Percentiles rank a stretch among this genome's conserved stretches.
Conservation (phyloP, 2,797 vertebrate species). For the Melanotaenia trifasciata region DNA sequence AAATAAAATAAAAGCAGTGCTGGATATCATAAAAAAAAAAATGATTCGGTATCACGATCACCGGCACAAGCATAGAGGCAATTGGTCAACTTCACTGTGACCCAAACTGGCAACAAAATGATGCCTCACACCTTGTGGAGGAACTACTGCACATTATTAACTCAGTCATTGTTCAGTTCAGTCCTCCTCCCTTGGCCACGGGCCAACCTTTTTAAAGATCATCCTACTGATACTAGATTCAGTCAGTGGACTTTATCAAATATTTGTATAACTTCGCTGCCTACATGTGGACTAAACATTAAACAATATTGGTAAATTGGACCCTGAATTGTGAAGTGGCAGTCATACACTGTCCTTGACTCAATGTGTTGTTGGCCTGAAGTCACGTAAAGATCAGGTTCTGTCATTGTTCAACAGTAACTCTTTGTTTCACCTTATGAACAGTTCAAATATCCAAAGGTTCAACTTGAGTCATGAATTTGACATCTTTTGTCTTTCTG, state of each 20-base stretch:
- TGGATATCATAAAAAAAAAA: not conserved
- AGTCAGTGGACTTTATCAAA: not conserved
- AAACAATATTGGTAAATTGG: slow-evolving; percentile 25
- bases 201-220: slow-evolving; percentile 2
- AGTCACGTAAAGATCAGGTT: not conserved
- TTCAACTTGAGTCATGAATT: not conserved
- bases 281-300: slow-evolving; percentile 33
- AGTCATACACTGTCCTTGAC: slow-evolving; percentile 3
- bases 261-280: slow-evolving; percentile 32
- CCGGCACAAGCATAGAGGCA: not conserved
- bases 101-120: not conserved
- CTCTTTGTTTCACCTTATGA: slow-evolving; percentile 24
- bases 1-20: not conserved
- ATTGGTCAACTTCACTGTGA: not conserved
- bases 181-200: not conserved
- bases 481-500: not conserved
- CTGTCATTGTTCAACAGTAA: not conserved
- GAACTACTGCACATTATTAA: not conserved
- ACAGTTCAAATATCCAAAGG: not conserved
- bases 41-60: not conserved
- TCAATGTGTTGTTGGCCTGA: not conserved
- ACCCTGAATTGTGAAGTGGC: slow-evolving; percentile 12
- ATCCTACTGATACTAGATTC: not conserved
- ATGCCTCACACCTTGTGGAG: not conserved
- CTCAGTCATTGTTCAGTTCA: not conserved